Base-by-base conservation (phyloP, 1,140 invertebrate species). In the Rhysida immarginata region DNA sequence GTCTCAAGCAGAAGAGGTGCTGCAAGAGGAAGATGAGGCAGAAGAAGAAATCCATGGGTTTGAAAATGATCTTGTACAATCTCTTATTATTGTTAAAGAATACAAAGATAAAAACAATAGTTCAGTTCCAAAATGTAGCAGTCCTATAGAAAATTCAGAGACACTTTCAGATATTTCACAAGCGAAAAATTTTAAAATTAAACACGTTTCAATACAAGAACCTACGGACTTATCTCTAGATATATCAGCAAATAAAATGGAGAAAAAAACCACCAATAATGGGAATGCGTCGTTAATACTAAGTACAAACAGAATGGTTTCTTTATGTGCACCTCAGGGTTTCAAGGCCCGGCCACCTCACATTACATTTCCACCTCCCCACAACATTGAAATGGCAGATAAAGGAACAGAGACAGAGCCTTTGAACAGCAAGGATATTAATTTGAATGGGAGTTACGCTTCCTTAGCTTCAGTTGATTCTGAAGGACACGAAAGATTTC, bases 391-490 rank as follows among this genome's bases (percentile, higher is more conserved):
- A 56, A 61, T 58, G 26, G 59, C 61, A 24, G 61, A 62, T 27
- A 62, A 62, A 35, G 46, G 52, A 18, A 62, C 61, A 20, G 46
- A 50, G 1, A 59, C 59, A n/a, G 61, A 62, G 25, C 58, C 16
- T 35, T 16, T 35, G 5, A 16, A 16, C 5, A 35, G 29, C 16
- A 35, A 35, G 5, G 29, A 35, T 5, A 16, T 16, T 8, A 35
- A 8, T 35, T 16, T 35, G 5, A 35, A 16, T 35, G 44, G 18
- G 8, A 46, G 44, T 20, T 13, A 23, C 18, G 3, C 18, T 16
- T 46, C 44, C 3, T 20, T 46, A 46, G 5, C 44, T 23, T 46
- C 44, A 46, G 44, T 5, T 5, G 29, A 35, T 16, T 35, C 29
- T 35, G 29, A 35, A 16, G 16, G 16, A 8, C 29, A 16, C 5